Evolutionary conservation across 2,797 vertebrate genomes (phyloP), one percentile per base, ranked within the genome.

Genomic region (Limosa lapponica): DNA sequence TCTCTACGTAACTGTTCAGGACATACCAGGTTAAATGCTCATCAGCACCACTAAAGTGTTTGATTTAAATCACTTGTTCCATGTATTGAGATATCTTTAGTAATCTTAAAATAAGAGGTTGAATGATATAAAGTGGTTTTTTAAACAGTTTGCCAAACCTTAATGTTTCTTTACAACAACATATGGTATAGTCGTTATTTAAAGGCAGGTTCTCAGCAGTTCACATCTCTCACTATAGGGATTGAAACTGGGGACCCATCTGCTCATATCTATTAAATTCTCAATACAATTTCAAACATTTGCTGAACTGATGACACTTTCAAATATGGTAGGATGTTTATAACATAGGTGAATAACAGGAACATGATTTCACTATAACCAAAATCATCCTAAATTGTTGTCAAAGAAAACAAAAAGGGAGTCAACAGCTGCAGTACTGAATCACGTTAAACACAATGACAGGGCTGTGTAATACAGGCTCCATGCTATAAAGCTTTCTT

Each of bases 131-230:
- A 89, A 95, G 81, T 59, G 65, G 79, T 95, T 94, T 92, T 90
- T 84, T 64, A 59, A 84, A 75, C 67, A 90, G 70, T 90, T 74
- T 87, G 87, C 85, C 81, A 92, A 96, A 77, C 39, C 41, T 87
- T 73, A 66, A 65, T 14, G 91, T 84, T 95, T 93, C 82, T 92
- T 93, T 92, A 51, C 75, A 94, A 77, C 80, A 94, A 85, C 97
- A 97, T 96, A 96, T 97, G 97, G 96, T 95, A 96, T 83, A 96
- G 85, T 94, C 96, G 93, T 97, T 95, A 93, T 85, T 92, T 95
- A 90, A 97, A 95, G 80, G 66, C 89, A 95, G 83, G 82, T 95
- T 95, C 87, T 94, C 92, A 32, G 92, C 80, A 61, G 43, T 79
- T 92, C 84, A 89, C 91, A 91, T 97, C 92, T 96, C 95, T 95